Evolutionary conservation across 2,113 vertebrate species (phyloP).

Genomic region (Illadopsis cleaveri): DNA sequence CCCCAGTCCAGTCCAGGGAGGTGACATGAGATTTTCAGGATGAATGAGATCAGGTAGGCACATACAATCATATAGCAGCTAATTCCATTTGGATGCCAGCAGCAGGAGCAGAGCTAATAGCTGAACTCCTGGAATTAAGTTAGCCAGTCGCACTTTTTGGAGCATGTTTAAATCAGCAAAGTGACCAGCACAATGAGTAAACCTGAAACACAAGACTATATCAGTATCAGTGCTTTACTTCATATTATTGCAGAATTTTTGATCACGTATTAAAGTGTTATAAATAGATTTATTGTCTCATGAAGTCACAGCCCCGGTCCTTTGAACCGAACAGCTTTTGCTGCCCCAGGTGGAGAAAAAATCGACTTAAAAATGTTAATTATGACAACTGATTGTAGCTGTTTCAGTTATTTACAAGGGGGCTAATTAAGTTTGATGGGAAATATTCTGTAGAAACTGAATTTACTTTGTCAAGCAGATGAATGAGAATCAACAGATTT

Average conservation of each 20-base stretch:
- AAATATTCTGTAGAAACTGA: neutral
- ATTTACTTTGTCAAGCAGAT: neutral
- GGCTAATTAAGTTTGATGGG: neutral
- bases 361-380: neutral
- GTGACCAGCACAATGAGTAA: neutral
- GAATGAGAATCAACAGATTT: neutral
- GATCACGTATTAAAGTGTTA: neutral
- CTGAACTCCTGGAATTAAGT: neutral
- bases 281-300: neutral
- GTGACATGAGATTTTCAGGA: neutral
- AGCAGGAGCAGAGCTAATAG: neutral
- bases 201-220: neutral
- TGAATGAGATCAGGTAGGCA: neutral
- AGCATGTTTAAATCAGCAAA: neutral
- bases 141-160: neutral
- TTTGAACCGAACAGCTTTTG: neutral
- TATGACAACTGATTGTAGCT: neutral
- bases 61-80: neutral
- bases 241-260: neutral
- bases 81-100: neutral
- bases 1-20: neutral
- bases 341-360: neutral
- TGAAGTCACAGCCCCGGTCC: neutral
- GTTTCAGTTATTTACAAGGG: neutral
- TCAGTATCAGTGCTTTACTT: neutral